Evolutionary conservation across 2,888 invertebrate genomes (phyloP).

Genomic region (Polyommatus icarus): DNA sequence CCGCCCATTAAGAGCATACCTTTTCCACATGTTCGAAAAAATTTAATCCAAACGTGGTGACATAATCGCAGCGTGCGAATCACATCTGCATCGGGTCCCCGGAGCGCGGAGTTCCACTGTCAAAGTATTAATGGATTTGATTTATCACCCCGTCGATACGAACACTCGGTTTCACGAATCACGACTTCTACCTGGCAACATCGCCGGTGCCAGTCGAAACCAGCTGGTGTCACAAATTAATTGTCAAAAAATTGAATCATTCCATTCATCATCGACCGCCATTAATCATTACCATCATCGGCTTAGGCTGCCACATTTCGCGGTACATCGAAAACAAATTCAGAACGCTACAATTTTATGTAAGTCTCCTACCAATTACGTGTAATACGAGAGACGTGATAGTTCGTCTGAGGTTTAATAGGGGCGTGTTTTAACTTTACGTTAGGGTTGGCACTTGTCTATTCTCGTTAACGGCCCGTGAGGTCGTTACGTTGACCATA

Average conservation of each 20-base stretch:
- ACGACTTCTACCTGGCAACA: constrained; percentile 26
- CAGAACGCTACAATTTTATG: not conserved
- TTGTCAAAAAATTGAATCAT: constrained; percentile 14
- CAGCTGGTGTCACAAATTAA: constrained; percentile 19
- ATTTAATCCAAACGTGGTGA: constrained; percentile 10
- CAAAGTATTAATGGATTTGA: constrained; percentile 31
- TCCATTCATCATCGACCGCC: not conserved
- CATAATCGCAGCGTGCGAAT: constrained; percentile 8
- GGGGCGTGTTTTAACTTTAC: constrained; percentile 12
- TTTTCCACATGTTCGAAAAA: not conserved
- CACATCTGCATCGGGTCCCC: constrained; percentile 26
- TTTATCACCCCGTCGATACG: constrained; percentile 26
- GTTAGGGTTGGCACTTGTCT: constrained; percentile 21
- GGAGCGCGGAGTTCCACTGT: constrained; percentile 16
- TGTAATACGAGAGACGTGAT: not conserved
- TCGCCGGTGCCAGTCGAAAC: not conserved
- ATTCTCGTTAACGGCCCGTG: constrained; percentile 29
- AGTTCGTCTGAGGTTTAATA: not conserved
- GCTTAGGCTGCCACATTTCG: not conserved
- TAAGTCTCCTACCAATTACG: not conserved
- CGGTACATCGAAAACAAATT: not conserved
- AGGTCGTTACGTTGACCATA: constrained; percentile 29
- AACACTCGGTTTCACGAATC: constrained; percentile 16
- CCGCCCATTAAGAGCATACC: not conserved
- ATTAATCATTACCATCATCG: not conserved